Evolutionary conservation across 2,888 invertebrate genomes (phyloP).

Genomic region (Eupithecia insigniata): DNA sequence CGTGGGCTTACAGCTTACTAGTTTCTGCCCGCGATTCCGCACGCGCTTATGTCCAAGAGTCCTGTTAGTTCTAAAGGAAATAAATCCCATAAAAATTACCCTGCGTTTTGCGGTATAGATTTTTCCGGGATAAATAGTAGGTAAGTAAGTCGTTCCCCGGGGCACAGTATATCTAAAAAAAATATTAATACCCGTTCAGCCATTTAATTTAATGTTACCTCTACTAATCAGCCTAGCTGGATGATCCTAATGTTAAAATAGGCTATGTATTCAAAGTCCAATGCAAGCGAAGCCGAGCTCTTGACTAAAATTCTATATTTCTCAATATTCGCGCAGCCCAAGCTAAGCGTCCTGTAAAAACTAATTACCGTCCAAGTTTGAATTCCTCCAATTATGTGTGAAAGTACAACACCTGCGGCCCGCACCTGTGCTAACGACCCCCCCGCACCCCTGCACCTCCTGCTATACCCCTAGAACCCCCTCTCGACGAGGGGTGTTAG

Average conservation of each 20-base stretch:
- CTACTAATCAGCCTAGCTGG: no score
- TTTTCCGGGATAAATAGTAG: neutral
- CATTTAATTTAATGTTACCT: no score
- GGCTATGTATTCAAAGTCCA: no score
- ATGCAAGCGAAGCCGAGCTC: no score
- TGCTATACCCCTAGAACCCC: slow-evolving; percentile 18
- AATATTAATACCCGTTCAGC: no score
- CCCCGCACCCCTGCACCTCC: slow-evolving; percentile 18
- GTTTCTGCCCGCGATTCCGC: neutral
- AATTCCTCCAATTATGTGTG: slow-evolving; percentile 47
- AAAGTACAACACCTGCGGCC: slow-evolving; percentile 47
- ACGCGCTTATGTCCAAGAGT: no score
- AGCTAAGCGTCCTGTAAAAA: slow-evolving; percentile 9
- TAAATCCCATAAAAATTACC: no score
- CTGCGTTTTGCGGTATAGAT: neutral
- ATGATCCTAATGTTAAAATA: no score
- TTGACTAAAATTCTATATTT: no score
- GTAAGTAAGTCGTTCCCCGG: neutral
- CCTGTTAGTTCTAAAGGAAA: neutral
- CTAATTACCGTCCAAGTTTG: slow-evolving; percentile 32
- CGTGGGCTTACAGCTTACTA: neutral
- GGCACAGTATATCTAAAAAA: no score
- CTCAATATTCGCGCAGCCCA: neutral
- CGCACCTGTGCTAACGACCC: slow-evolving; percentile 50
- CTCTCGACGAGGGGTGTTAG: slow-evolving; percentile 1